Base-by-base conservation (phyloP, 2,113 vertebrate species). In the Cichladusa arquata region DNA sequence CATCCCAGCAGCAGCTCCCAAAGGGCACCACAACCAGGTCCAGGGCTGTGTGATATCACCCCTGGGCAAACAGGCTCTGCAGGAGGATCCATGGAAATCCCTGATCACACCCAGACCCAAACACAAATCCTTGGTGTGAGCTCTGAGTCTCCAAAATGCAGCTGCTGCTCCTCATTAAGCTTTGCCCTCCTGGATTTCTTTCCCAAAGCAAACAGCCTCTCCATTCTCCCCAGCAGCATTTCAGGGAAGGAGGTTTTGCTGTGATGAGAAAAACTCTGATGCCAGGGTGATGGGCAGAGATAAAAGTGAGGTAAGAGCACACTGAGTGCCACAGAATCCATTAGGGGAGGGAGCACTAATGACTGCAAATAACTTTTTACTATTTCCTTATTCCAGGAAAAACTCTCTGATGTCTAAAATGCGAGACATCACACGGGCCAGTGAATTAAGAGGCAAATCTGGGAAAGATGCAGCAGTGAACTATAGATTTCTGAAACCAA, bases 311-410 rank as follows among this genome's bases (percentile, higher is more conserved):
- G 25, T 92, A 93, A 91, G 89, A 53, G 91, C 80, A 86, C 6
- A 2, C 44, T 79, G 87, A 97, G 89, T 87, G 92, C 91, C 48
- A 29, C 1, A 79, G 86, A 71, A 76, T 65, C 93, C 94, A 96
- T 96, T 96, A 96, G 36, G 61, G 89, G 69, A 94, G 65, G 61
- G 88, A 94, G 71, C 54, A 36, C 77, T 4, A 81, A 26, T 42
- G 86, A 89, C 86, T 91, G 87, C 83, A 97, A 93, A 92, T 70
- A 91, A 91, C 57, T 89, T 78, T 20, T 89, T 77, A 72, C 15
- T 89, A 89, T 81, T 96, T 96, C 65, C 61, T 74, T 91, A 80
- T 97, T 97, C 93, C 94, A 95, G 93, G 93, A 96, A 95, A 88
- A 81, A 91, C 79, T 36, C 72, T 71, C 56, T 33, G 81, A 28